Evolutionary conservation across 30 jellyfish, hydroid and myxozoan species (phyloP), one percentile per base, ranked within the genome.

Genomic region (Morbakka virulenta): DNA sequence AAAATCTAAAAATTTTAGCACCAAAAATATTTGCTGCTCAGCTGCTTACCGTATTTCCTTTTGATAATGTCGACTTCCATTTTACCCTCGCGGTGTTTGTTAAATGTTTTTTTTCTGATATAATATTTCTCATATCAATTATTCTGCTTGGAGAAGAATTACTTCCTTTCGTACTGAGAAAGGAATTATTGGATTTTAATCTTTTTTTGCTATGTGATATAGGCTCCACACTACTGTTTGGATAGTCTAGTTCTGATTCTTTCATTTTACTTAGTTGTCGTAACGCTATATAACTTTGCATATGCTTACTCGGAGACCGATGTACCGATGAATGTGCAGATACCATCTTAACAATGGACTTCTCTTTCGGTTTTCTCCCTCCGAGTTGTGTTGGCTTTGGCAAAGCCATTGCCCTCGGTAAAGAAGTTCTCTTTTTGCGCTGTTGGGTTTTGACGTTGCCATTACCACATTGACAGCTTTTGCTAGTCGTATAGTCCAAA

Each of bases 241-340:
- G 57, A 6, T 9, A 41, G 17, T 41, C 57, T 41, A 17, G 13
- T 41, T 41, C 57, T 6, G 13, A 6, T 9, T 41, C 57, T 17
- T 41, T 41, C 57, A 41, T 41, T 41, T 41, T 41, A 41, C 57
- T 6, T 41, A 6, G 98, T 50, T 92, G 98, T 0, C 98, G 87
- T 34, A 92, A 34, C 1, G 91, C 98, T 2, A 92, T 92, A 48
- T 92, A 92, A 57, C 98, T 92, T 22, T 86, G 93, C 98, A 92
- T 92, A 33, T 92, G 98, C 28, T 72, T 66, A 1, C 95, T 67
- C 9, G 95, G 98, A 3, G 96, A 78, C 24, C 96, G 77, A 41
- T 41, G 57, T 41, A 41, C 57, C 17, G 57, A 41, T 9, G 57
- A 41, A 41, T 41, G 57, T 41, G 57, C 17, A 9, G 17, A 6